Percentiles rank a stretch among this genome's conserved stretches.
Evolutionary conservation across 2,888 invertebrate genomes (phyloP).

Genomic region (Arge pagana): DNA sequence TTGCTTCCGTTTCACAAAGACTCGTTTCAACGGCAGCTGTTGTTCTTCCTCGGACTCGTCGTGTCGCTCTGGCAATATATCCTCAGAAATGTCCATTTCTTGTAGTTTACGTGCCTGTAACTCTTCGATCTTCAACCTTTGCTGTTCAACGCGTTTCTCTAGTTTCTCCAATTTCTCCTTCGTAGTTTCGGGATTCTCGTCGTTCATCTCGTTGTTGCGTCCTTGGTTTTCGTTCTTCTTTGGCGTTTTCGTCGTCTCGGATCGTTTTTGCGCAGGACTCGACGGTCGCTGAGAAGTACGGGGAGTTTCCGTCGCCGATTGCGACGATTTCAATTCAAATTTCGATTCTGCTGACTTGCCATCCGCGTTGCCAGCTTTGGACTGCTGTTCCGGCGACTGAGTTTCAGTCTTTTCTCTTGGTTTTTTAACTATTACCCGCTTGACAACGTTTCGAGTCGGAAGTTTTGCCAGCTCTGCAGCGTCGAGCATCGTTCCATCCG

Average conservation of each 20-base stretch:
- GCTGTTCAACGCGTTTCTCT: slow-evolving; percentile 52
- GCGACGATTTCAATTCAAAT: slow-evolving; percentile 49
- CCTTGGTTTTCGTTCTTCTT: slow-evolving; percentile 9
- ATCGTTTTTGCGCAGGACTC: slow-evolving; percentile 25
- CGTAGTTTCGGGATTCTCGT: slow-evolving; percentile 49
- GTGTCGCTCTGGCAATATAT: slow-evolving; percentile 53
- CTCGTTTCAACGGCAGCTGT: slow-evolving; percentile 63
- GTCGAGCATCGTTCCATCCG: slow-evolving; percentile 54
- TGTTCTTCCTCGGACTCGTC: slow-evolving; percentile 54
- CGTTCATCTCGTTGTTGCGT: slow-evolving; percentile 30
- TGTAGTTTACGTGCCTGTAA: slow-evolving; percentile 51
- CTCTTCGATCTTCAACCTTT: slow-evolving; percentile 52
- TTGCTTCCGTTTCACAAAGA: slow-evolving; percentile 65
- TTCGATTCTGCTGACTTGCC: slow-evolving; percentile 37
- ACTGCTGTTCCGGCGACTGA: slow-evolving; percentile 31
- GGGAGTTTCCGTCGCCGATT: slow-evolving; percentile 29
- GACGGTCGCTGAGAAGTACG: slow-evolving; percentile 23
- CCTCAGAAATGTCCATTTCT: slow-evolving; percentile 50
- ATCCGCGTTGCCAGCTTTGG: slow-evolving; percentile 20
- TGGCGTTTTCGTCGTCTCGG: slow-evolving; percentile 24
- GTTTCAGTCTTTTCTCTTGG: slow-evolving; percentile 46
- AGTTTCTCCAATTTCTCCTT: slow-evolving; percentile 53
- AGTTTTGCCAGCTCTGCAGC: slow-evolving; percentile 54
- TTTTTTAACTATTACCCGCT: slow-evolving; percentile 54
- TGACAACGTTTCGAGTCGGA: slow-evolving; percentile 54